These are phyloP conservation scores for Gymnorhina tibicen DNA, from an alignment of 2,113 vertebrate species.

Conservation along the genomic window DNA sequence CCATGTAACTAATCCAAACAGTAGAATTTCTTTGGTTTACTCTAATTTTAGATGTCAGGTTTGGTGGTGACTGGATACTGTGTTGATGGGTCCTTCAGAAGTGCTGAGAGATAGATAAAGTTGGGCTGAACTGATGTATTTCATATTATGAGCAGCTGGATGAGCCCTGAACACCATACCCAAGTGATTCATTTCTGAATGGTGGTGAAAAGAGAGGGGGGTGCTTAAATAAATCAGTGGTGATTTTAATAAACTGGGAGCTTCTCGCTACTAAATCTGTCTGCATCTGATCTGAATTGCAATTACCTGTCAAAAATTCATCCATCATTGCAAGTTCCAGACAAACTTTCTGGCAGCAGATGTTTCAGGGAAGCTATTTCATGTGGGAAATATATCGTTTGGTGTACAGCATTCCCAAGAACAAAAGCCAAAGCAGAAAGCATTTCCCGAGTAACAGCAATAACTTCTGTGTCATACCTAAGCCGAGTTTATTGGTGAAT, in stretches of 20 bases:
- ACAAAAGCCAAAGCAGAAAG: conserved; percentile 57
- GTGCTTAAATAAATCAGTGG: conserved; percentile 75
- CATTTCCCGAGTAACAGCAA: conserved; percentile 30
- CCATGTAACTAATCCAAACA: background rate
- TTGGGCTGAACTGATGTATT: conserved; percentile 21
- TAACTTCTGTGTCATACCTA: background rate
- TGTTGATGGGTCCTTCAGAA: background rate
- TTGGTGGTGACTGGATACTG: background rate
- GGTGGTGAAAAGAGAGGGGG: conserved; percentile 60
- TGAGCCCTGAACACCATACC: conserved; percentile 55
- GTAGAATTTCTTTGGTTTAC: background rate
- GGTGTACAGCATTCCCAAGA: conserved; percentile 54
- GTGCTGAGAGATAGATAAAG: conserved; percentile 20
- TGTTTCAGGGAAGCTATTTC: conserved; percentile 69
- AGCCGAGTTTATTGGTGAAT: background rate
- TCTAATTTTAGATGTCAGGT: background rate
- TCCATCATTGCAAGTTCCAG: conserved; percentile 73
- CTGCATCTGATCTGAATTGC: conserved; percentile 81
- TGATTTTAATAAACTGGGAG: conserved; percentile 78
- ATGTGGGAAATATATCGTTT: conserved; percentile 49
- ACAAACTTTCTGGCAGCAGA: conserved; percentile 76
- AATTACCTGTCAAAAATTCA: conserved; percentile 81
- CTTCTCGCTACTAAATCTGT: conserved; percentile 75
- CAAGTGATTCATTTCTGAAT: conserved; percentile 73
- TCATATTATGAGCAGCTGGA: conserved; percentile 54